These are phyloP conservation scores for Antigone vipio DNA, from an alignment of 2,113 vertebrate genomes.

Conservation along the genomic window DNA sequence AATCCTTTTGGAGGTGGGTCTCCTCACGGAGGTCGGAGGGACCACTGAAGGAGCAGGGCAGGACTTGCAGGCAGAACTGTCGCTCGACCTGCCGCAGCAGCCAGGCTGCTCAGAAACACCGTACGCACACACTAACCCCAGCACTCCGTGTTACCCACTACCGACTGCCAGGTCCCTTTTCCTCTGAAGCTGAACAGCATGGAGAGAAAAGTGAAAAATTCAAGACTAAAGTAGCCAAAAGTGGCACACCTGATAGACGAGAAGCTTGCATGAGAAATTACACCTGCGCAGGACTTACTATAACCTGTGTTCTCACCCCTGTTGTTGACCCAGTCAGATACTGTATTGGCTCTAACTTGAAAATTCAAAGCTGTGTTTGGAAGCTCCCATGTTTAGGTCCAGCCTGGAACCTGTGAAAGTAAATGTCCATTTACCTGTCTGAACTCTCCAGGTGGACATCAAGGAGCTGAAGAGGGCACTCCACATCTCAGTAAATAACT, in stretches of 20 bases:
- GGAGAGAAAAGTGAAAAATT: conserved; percentile 14
- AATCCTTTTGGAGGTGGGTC: neutral
- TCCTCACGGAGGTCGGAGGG: neutral
- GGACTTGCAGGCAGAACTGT: neutral
- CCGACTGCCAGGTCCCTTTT: neutral
- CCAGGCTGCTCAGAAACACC: neutral
- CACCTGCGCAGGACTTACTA: neutral
- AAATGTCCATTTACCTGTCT: neutral
- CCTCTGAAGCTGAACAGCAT: neutral
- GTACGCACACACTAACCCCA: neutral
- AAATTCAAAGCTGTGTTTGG: neutral
- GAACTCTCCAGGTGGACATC: neutral
- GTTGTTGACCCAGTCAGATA: neutral
- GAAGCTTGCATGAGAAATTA: neutral
- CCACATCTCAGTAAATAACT: neutral
- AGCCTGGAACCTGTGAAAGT: neutral
- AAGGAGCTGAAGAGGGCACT: neutral
- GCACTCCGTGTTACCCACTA: neutral
- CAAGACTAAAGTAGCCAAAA: conserved; percentile 13
- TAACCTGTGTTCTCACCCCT: neutral
- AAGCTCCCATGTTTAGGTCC: neutral
- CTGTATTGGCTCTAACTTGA: neutral
- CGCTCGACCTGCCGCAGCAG: neutral
- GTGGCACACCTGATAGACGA: neutral
- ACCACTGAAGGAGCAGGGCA: neutral